Base-by-base conservation (phyloP, 2,888 invertebrate genomes). In the Metopia argyrocephala region DNA sequence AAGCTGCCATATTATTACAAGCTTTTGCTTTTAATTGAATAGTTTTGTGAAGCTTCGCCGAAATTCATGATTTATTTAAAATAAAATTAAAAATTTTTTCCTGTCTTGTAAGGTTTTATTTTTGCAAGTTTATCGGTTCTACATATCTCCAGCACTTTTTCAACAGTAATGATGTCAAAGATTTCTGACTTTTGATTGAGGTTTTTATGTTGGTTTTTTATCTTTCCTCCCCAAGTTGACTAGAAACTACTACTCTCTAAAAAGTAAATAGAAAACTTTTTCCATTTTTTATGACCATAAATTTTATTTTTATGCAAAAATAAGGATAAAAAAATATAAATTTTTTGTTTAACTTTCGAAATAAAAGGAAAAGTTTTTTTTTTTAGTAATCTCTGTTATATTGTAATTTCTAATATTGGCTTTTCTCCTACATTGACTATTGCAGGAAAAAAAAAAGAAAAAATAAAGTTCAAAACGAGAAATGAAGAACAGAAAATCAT, bases 271-370 rank as follows among this genome's bases (percentile, higher is more conserved):
- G 1, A 45, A 45, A 75, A 48, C n/a, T 56, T 66, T 62, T 73
- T 73, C 20, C 56, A 27, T 62, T 73, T 68, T 79, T 79, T 76
- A 76, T 76, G 75, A 28, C 45, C 50, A 76, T 79, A 76, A 62
- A 76, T 76, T 76, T 69, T 45, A 70, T 62, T 76, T 57, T 62
- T 61, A 54, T 66, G 0, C 5, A 23, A 23, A 59, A 66, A 20
- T 20, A 28, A 28, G 46, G n/a, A 45, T 54, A 50, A 21, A 52
- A 21, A 52, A 52, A 52, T 21, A 21, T n/a, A 50, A 56, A 46
- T 48, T n/a, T n/a, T n/a, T n/a, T n/a, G n/a, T n/a, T n/a, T n/a
- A n/a, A n/a, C n/a, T n/a, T n/a, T n/a, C n/a, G n/a, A n/a, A 54
- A 46, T 54, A 48, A 28, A 74, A 38, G 52, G 18, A 57, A 38